Conservation (phyloP, 1,140 invertebrate species). For the Calephelis nemesis region DNA sequence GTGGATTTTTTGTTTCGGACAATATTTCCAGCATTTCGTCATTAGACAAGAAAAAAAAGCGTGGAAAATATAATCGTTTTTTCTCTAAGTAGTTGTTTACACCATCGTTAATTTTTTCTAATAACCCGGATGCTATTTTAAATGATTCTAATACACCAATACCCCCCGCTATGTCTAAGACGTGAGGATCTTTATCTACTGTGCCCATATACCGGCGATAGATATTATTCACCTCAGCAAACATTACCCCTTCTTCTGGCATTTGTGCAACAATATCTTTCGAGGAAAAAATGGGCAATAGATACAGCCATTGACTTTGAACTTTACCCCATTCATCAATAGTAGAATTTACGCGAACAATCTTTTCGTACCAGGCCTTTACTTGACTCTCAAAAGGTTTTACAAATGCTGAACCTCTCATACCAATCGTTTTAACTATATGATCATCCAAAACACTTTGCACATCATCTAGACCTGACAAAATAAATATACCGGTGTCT, state of each 20-base stretch:
- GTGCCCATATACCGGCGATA: conserved; percentile 90
- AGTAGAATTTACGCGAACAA: conserved; percentile 88
- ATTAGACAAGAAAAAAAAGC: conserved; percentile 97
- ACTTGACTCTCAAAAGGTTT: conserved; percentile 92
- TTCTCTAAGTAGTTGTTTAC: conserved; percentile 95
- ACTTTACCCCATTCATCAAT: conserved; percentile 94
- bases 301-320: conserved; percentile 93
- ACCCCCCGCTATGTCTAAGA: conserved; percentile 86
- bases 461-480: conserved; percentile 91
- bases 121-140: conserved; percentile 84
- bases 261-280: conserved; percentile 96
- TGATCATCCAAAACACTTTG: conserved; percentile 93
- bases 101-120: conserved; percentile 92
- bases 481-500: conserved; percentile 88
- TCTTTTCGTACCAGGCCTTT: conserved; percentile 89
- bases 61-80: conserved; percentile 93
- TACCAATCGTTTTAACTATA: conserved; percentile 92
- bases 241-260: conserved; percentile 92
- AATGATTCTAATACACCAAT: conserved; percentile 87
- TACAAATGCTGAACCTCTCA: conserved; percentile 94
- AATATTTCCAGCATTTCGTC: conserved; percentile 97
- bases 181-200: conserved; percentile 86
- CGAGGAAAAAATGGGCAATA: conserved; percentile 95
- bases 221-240: conserved; percentile 86
- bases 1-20: conserved; percentile 94